phyloP scores from a whole-genome alignment of 2,797 vertebrate genomes.

The Chaetophractus vellerosus region DNA sequence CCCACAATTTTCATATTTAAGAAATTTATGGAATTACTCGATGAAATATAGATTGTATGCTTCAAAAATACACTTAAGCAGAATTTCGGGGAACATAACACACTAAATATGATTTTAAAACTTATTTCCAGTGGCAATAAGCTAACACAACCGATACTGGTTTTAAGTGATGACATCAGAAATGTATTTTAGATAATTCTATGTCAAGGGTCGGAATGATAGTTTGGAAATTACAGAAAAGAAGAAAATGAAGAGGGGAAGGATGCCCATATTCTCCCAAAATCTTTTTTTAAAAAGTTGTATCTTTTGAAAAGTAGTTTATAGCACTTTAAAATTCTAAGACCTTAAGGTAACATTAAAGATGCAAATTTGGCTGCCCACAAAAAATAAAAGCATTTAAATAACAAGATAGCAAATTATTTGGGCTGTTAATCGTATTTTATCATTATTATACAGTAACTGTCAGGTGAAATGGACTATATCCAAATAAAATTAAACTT shows the following conservation, averaged over 20 bases:
- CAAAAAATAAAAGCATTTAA: constrained; percentile 39
- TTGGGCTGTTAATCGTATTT: constrained; percentile 36
- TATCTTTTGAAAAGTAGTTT: constrained; percentile 35
- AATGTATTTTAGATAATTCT: constrained; percentile 48
- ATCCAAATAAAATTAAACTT: constrained; percentile 71
- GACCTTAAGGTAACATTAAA: constrained; percentile 24
- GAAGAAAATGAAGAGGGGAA: constrained; percentile 15
- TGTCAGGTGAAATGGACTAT: constrained; percentile 48
- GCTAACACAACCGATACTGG: neutral
- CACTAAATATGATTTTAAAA: neutral
- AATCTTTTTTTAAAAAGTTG: neutral
- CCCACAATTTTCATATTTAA: constrained; percentile 29
- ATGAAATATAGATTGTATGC: neutral
- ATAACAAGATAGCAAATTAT: constrained; percentile 16
- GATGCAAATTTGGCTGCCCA: neutral
- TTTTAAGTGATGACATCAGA: neutral
- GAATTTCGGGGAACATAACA: neutral
- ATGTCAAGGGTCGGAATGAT: neutral
- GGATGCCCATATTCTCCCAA: neutral
- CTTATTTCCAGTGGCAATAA: constrained; percentile 8
- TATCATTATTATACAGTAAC: constrained; percentile 34
- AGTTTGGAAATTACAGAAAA: constrained; percentile 64
- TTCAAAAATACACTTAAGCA: constrained; percentile 46
- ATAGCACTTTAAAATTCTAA: constrained; percentile 10
- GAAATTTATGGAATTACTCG: neutral